Evolutionary conservation across 2,113 vertebrate genomes (phyloP).

Genomic region (Misgurnus mizolepis): DNA sequence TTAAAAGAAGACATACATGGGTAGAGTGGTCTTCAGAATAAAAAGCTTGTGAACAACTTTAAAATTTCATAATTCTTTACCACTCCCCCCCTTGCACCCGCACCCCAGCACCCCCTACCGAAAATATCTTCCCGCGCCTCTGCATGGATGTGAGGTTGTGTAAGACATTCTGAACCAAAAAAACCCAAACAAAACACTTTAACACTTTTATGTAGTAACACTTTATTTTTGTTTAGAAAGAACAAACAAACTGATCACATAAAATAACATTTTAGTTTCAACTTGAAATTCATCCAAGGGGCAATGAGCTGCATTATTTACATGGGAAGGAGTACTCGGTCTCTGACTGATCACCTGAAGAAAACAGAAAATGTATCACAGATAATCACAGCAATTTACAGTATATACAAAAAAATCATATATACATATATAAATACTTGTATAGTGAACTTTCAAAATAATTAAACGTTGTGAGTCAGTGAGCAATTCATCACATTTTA

Average conservation of each 20-base stretch:
- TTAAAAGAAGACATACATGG: too few species aligned
- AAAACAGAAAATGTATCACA: slow-evolving; percentile 56
- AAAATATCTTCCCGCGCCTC: too few species aligned
- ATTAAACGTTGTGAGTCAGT: too few species aligned
- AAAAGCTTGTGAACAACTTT: too few species aligned
- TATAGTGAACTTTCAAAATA: neutral
- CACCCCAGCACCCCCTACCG: too few species aligned
- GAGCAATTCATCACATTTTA: neutral
- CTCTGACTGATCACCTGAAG: slow-evolving; percentile 66
- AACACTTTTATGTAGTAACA: neutral
- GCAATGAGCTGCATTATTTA: neutral
- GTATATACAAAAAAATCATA: neutral
- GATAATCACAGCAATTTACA: neutral
- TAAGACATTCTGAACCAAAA: too few species aligned
- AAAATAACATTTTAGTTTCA: neutral
- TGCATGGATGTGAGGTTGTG: neutral
- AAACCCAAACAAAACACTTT: neutral
- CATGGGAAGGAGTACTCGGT: slow-evolving; percentile 61
- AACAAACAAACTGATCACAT: neutral
- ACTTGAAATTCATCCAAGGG: neutral
- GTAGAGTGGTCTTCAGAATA: too few species aligned
- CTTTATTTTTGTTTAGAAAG: neutral
- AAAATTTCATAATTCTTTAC: too few species aligned
- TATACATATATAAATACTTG: neutral
- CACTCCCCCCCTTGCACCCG: too few species aligned